Conservation (phyloP, 2,888 invertebrate species). For the Lottia gigantea region DNA sequence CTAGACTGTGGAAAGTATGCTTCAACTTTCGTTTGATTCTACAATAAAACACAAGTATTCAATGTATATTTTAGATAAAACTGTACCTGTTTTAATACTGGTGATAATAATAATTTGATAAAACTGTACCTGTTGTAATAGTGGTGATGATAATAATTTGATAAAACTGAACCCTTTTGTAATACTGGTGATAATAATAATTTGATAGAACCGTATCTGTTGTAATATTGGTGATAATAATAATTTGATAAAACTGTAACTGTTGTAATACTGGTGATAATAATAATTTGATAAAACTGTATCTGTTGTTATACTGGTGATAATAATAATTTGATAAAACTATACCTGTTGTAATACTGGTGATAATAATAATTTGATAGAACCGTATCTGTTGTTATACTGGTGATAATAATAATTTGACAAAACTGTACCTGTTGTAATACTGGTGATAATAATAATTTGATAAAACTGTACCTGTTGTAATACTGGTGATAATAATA, state of each 20-base stretch:
- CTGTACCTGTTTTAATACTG: neutral
- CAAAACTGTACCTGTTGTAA: too few relatives aligned
- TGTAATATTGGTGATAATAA: neutral
- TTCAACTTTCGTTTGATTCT: slow-evolving; percentile 44
- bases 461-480: too few relatives aligned
- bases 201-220: neutral
- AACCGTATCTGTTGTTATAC: too few relatives aligned
- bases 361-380: too few relatives aligned
- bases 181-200: neutral
- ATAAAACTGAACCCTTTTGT: neutral
- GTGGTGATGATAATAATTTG: neutral
- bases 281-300: slow-evolving; percentile 26
- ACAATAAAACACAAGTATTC: slow-evolving; percentile 18
- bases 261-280: slow-evolving; percentile 49
- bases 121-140: neutral
- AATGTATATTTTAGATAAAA: neutral
- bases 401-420: too few relatives aligned
- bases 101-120: neutral
- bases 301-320: neutral
- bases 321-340: neutral
- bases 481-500: too few relatives aligned
- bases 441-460: too few relatives aligned
- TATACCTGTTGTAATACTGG: slow-evolving; percentile 47
- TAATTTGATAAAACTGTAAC: slow-evolving; percentile 23
- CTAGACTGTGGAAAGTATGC: slow-evolving; percentile 65